Base-by-base conservation (phyloP, 2,797 vertebrate species). In the Catamblyrhynchus diadema region DNA sequence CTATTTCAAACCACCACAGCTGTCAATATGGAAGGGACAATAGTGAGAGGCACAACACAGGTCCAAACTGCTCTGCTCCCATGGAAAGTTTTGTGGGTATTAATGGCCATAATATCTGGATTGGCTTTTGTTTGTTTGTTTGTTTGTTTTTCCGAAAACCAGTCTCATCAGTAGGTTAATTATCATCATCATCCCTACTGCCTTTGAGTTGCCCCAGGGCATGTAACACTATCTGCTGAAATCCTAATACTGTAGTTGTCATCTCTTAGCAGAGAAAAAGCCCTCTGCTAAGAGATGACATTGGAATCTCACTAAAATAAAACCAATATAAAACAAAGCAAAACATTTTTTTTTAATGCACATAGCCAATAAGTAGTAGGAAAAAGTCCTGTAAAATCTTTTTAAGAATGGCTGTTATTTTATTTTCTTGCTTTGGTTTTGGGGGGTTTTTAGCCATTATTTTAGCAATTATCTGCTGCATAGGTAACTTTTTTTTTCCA, bases 121-220 rank as follows among this genome's bases (percentile, higher is more conserved):
- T n/a, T 18, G 15, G 0, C 13, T 7, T 41, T 41, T 41, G 12
- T 24, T 44, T 53, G 22, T 17, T 39, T 37, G 11, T 3, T 59
- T 59, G 21, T 0, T 2, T 0, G 2, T 35, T 57, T 35, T 57
- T 24, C 6, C 2, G n/a, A 61, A 89, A 59, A 5, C 5, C 11
- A 27, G 5, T 45, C 10, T 42, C 27, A 19, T 57, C 28, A 22
- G 24, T 32, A 44, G 33, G 8, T 2, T 50, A 35, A 56, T 56
- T 18, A n/a, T 47, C 21, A 18, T 41, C 48, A n/a, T 13, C 8
- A 37, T 14, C 1, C 1, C 51, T 60, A 20, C 41, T 41, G 45
- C 20, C 33, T 83, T 81, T 56, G 61, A 23, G 13, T 67, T 84
- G 45, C 24, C 6, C 7, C 23, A 22, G 32, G 21, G 8, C 22